phyloP scores from a whole-genome alignment of 2,888 invertebrate genomes.

The Thymelicus sylvestris region DNA sequence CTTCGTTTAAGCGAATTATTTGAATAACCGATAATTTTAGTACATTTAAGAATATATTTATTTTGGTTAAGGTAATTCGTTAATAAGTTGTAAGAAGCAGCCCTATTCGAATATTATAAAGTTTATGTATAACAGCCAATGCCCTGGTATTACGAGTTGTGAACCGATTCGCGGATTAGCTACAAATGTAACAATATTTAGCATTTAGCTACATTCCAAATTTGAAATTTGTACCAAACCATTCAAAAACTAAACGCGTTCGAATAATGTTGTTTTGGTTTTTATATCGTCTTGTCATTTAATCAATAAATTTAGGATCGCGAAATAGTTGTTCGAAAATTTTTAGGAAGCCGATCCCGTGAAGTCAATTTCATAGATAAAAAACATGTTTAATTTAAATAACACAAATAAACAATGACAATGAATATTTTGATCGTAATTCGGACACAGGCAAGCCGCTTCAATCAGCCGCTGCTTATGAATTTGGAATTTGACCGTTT shows the following conservation, averaged over 20 bases:
- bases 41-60: no score
- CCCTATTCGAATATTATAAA: conserved; percentile 29
- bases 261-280: background rate
- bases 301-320: conserved; percentile 7
- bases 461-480: conserved; percentile 59
- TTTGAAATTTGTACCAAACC: background rate
- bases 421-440: conserved; percentile 38
- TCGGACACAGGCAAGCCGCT: conserved; percentile 38
- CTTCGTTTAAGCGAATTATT: no score
- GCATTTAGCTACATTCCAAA: conserved; percentile 21
- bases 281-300: background rate
- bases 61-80: no score
- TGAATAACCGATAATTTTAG: no score
- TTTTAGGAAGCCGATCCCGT: conserved; percentile 14
- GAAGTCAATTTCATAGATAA: conserved; percentile 28
- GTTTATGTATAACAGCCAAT: conserved; percentile 29
- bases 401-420: conserved; percentile 35
- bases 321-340: conserved; percentile 22
- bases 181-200: conserved; percentile 31
- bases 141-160: conserved; percentile 27
- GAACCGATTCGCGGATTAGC: conserved; percentile 25
- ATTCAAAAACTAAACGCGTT: background rate
- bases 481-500: conserved; percentile 78
- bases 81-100: conserved; percentile 7
- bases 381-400: conserved; percentile 34